Evolutionary conservation across 2,113 vertebrate species (phyloP).

Genomic region (Tiliqua scincoides): DNA sequence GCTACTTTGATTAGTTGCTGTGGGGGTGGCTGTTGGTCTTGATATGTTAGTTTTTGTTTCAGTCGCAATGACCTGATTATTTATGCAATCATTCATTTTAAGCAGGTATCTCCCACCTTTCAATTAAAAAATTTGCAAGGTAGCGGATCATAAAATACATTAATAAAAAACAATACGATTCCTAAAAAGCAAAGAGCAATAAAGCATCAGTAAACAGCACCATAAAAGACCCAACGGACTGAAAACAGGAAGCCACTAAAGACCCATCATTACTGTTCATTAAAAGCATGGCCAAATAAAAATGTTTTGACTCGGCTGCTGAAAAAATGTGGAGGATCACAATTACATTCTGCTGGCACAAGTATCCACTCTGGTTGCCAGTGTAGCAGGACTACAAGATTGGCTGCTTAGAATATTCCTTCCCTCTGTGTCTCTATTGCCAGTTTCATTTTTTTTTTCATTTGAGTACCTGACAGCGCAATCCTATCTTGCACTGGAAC

Average conservation of each 20-base stretch:
- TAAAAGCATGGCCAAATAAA: too few species aligned
- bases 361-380: neutral
- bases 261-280: too few species aligned
- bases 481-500: too few species aligned
- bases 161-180: too few species aligned
- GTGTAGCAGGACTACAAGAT: neutral
- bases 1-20: neutral
- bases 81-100: too few species aligned
- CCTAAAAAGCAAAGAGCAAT: too few species aligned
- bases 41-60: neutral
- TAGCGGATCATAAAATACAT: too few species aligned
- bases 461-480: neutral
- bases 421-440: neutral
- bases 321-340: neutral
- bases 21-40: neutral
- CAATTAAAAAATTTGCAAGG: too few species aligned
- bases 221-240: too few species aligned
- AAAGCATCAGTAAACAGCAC: too few species aligned
- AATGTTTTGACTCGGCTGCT: neutral
- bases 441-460: neutral
- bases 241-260: too few species aligned
- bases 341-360: neutral
- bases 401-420: neutral
- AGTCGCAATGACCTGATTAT: neutral
- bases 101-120: too few species aligned